These are phyloP conservation scores for Andricus curvator DNA, from an alignment of 2,888 invertebrate genomes.

Conservation along the genomic window DNA sequence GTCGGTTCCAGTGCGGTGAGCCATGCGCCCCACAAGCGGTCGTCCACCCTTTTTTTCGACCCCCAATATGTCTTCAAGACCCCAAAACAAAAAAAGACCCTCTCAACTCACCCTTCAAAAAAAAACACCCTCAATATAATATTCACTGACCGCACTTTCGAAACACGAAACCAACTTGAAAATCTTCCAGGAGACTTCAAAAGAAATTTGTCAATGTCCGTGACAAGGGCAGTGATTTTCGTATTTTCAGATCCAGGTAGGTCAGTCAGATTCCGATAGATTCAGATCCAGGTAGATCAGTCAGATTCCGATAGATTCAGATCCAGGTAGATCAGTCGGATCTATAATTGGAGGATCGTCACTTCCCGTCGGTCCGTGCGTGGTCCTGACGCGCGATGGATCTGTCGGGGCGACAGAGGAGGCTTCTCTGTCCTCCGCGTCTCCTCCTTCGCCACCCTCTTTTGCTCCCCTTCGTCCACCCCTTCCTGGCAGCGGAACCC, in stretches of 20 bases:
- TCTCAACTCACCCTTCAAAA: background rate
- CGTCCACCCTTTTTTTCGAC: background rate
- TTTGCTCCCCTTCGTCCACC: slow-evolving; percentile 41
- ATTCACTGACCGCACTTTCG: background rate
- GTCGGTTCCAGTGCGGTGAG: slow-evolving; percentile 67
- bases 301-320: no score
- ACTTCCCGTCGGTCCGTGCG: slow-evolving; percentile 60
- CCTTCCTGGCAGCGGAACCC: slow-evolving; percentile 45
- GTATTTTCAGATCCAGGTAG: no score
- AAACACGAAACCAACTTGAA: background rate
- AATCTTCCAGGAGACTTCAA: background rate
- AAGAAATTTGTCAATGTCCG: no score
- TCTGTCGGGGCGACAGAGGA: slow-evolving; percentile 71
- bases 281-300: background rate
- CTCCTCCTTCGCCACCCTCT: slow-evolving; percentile 55
- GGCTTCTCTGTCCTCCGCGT: slow-evolving; percentile 68
- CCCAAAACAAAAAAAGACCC: background rate
- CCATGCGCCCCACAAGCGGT: slow-evolving; percentile 67
- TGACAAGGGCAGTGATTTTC: no score
- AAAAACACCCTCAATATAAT: slow-evolving; percentile 17
- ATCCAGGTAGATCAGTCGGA: background rate
- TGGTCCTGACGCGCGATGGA: slow-evolving; percentile 66
- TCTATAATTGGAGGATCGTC: slow-evolving; percentile 37
- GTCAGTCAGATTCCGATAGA: no score
- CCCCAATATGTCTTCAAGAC: no score